Conservation (phyloP, 2,888 invertebrate genomes). For the Rhyacophila evoluta region DNA sequence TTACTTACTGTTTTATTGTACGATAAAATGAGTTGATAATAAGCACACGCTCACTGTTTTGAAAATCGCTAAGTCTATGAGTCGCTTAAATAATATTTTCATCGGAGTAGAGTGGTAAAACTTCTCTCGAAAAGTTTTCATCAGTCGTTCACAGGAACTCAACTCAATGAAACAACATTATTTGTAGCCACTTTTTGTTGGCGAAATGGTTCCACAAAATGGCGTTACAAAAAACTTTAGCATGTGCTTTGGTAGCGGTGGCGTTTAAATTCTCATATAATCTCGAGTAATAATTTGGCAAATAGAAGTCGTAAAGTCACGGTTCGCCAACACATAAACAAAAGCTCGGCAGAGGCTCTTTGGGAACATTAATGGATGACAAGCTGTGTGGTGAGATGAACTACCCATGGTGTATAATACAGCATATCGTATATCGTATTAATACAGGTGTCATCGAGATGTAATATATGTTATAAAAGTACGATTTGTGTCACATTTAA, state of each 20-base stretch:
- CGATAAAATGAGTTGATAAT: no score
- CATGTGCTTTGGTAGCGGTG: conserved; percentile 1
- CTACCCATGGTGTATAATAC: not conserved
- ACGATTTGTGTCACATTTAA: no score
- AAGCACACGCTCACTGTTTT: not conserved
- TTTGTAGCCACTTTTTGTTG: not conserved
- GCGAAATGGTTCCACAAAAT: not conserved
- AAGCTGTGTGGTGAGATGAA: not conserved
- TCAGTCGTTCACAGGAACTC: not conserved
- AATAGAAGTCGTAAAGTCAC: conserved; percentile 41
- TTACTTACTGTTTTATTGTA: no score
- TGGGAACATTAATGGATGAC: not conserved
- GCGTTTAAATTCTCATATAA: conserved; percentile 34
- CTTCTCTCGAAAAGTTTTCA: not conserved
- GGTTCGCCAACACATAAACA: conserved; percentile 34
- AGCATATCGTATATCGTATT: no score
- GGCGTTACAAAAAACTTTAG: conserved; percentile 21
- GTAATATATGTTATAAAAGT: no score
- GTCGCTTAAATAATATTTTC: not conserved
- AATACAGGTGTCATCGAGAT: no score
- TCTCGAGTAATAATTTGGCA: conserved; percentile 40
- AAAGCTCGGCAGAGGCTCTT: conserved; percentile 5
- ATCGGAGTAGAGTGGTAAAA: not conserved
- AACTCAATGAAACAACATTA: conserved; percentile 7
- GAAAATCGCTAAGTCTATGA: not conserved